These are phyloP conservation scores for Anguilla obscura DNA, from an alignment of 2,797 vertebrate genomes.

Conservation along the genomic window DNA sequence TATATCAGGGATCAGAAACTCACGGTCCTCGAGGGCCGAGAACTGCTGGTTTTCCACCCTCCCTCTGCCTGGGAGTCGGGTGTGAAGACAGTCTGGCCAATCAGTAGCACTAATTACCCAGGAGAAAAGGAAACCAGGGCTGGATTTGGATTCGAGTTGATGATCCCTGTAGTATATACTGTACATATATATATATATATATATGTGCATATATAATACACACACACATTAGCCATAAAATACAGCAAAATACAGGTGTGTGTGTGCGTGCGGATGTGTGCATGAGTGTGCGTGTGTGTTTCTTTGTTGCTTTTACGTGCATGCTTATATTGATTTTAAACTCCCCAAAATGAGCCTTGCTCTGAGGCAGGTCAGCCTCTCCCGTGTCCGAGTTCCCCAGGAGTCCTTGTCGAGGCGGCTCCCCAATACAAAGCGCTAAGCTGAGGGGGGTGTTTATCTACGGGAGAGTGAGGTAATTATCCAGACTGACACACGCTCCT, in stretches of 20 bases:
- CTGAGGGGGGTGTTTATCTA: constrained; percentile 24
- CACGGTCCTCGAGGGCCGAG: too few species aligned
- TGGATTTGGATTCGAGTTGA: too few species aligned
- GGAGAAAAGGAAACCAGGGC: too few species aligned
- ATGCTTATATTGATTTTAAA: neutral
- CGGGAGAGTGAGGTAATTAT: constrained; percentile 33
- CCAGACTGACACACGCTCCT: constrained; percentile 20
- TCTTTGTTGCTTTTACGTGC: neutral
- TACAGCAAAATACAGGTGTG: too few species aligned
- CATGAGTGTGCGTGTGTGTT: neutral
- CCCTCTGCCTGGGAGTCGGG: too few species aligned
- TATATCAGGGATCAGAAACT: too few species aligned
- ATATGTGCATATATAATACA: neutral
- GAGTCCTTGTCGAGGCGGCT: neutral
- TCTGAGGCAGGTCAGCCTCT: neutral
- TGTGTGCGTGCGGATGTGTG: neutral
- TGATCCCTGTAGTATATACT: too few species aligned
- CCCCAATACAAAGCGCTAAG: constrained; percentile 20
- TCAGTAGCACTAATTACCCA: too few species aligned
- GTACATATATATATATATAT: too few species aligned
- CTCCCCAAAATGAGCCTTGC: neutral
- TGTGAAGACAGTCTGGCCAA: too few species aligned
- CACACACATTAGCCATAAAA: neutral
- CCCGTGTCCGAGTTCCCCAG: neutral
- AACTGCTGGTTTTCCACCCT: too few species aligned